Conservation (phyloP, 64 coral and sea anemone species). For the Exaiptasia diaphana region DNA sequence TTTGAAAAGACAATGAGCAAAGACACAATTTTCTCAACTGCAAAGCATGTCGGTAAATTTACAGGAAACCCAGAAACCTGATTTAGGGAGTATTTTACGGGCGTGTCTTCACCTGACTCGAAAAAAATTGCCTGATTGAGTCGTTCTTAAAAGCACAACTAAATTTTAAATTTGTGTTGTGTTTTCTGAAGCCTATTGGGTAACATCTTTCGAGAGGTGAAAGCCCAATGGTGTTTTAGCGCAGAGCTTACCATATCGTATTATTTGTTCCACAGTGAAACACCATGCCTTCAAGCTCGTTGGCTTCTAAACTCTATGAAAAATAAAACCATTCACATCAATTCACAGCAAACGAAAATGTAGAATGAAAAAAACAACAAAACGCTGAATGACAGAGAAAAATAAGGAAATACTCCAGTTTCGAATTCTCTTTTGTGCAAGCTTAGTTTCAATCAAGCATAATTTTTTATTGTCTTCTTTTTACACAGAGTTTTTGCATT, state of each 20-base stretch:
- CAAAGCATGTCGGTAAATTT: background rate
- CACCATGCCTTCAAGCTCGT: conserved; percentile 66
- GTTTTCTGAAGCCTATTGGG: no score
- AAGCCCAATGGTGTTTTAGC: no score
- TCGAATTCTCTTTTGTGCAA: background rate
- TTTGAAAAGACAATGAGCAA: background rate
- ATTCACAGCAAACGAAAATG: no score
- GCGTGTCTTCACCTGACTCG: background rate
- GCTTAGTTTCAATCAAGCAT: background rate
- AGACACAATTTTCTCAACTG: background rate
- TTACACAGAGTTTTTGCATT: background rate
- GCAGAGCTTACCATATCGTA: background rate
- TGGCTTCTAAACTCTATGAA: conserved; percentile 55
- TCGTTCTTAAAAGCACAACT: background rate
- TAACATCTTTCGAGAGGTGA: background rate
- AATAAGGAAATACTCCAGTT: background rate
- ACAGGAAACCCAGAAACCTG: background rate
- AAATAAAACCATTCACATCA: no score
- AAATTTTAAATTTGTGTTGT: no score
- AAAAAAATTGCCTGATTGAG: background rate
- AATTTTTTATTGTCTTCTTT: no score
- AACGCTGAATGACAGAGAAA: no score
- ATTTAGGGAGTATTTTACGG: background rate
- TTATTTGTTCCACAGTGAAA: conserved; percentile 21
- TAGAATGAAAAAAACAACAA: no score